Evolutionary conservation across 2,888 invertebrate genomes (phyloP).

Genomic region (Sarcophaga carnaria): DNA sequence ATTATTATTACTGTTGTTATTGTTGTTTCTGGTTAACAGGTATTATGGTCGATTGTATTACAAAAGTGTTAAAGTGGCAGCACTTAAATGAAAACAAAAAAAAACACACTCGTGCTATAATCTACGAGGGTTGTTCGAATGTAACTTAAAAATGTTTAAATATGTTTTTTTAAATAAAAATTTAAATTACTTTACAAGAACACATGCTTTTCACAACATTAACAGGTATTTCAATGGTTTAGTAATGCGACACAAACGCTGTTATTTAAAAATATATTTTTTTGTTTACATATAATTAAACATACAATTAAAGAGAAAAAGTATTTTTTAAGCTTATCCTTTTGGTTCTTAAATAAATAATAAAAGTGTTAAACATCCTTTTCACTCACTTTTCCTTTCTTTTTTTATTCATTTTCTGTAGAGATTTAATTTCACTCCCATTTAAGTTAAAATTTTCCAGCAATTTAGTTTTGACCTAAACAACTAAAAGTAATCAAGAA

Average conservation of each 20-base stretch:
- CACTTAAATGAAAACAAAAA: constrained; percentile 2
- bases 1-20: not conserved
- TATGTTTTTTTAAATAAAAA: too few species aligned
- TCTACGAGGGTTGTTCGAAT: too few species aligned
- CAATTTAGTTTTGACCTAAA: constrained; percentile 40
- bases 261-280: not conserved
- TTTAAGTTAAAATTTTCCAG: constrained; percentile 15
- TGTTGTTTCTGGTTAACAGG: not conserved
- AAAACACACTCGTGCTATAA: not conserved
- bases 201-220: not conserved
- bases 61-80: constrained; percentile 38
- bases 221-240: not conserved
- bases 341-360: too few species aligned
- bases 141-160: too few species aligned
- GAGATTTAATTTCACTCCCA: constrained; percentile 17
- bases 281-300: not conserved
- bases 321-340: too few species aligned
- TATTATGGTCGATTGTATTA: not conserved
- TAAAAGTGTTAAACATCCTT: not conserved
- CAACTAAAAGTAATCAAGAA: not conserved
- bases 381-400: not conserved
- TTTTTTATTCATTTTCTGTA: not conserved
- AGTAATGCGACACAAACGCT: not conserved
- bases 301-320: not conserved
- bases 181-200: not conserved